phyloP scores from a whole-genome alignment of 2,888 invertebrate genomes.

The Stenurella melanura region DNA sequence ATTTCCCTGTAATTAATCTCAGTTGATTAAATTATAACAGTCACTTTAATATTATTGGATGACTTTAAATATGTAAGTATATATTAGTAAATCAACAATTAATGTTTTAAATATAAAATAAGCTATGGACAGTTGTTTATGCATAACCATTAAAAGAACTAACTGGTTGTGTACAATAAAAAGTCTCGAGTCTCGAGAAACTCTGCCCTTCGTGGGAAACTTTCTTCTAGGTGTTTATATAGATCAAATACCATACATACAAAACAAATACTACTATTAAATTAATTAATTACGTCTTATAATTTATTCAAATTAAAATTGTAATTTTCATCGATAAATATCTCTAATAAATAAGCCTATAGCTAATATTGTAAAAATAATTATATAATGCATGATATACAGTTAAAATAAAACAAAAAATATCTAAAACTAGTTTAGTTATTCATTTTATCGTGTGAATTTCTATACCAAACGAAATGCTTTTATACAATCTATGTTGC shows the following conservation, averaged over 20 bases:
- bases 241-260: constrained; percentile 40
- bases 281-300: constrained; percentile 54
- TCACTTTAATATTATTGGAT: too few species aligned
- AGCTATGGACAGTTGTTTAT: neutral
- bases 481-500: constrained; percentile 56
- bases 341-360: constrained; percentile 40
- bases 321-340: constrained; percentile 53
- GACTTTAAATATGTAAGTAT: too few species aligned
- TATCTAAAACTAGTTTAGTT: constrained; percentile 49
- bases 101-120: neutral
- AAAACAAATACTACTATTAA: constrained; percentile 32
- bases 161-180: constrained; percentile 37
- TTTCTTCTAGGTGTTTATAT: constrained; percentile 45
- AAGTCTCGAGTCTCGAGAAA: constrained; percentile 37
- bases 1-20: too few species aligned
- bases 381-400: constrained; percentile 49
- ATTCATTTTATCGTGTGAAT: constrained; percentile 53
- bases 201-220: constrained; percentile 51
- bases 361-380: constrained; percentile 47
- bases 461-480: constrained; percentile 48
- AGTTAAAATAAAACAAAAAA: constrained; percentile 46
- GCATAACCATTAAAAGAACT: constrained; percentile 8
- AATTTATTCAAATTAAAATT: constrained; percentile 57
- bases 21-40: too few species aligned
- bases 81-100: too few species aligned